Evolutionary conservation across 2,113 vertebrate genomes (phyloP), one percentile per base, ranked within the genome.

Genomic region (Heterocephalus glaber): DNA sequence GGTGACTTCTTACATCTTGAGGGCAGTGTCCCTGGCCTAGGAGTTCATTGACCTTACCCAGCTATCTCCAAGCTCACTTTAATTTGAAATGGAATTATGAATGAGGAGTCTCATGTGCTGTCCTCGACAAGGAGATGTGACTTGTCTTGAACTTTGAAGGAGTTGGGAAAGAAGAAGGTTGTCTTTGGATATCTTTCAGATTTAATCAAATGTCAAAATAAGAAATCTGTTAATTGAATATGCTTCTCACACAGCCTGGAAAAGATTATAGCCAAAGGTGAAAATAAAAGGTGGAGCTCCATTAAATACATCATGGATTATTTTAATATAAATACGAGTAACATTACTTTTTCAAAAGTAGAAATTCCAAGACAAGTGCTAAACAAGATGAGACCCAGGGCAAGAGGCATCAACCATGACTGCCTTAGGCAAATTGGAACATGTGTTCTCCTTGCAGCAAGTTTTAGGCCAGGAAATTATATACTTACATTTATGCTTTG

Each of bases 171-270:
- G 30, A 54, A 12, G 30, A 80, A 47, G 13, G 26, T 82, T 54
- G 49, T 92, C 38, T 61, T 16, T 92, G 16, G 41, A 66, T 81
- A 63, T 49, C 47, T 80, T 93, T 89, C 58, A 93, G 24, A 80
- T 85, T 47, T 87, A 90, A 90, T 86, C 61, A 89, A 72, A 83
- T 56, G 30, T 84, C 76, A 90, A 41, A 86, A 26, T 86, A 77
- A 90, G 81, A 77, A 70, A 65, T 86, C 20, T 91, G 33, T 68
- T 87, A 49, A 47, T 72, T 70, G 41, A 30, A 54, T 28, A 6
- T 44, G 22, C 17, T 86, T 95, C 66, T 72, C 68, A 86, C 44
- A 49, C 10, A 24, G 44, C 33, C 30, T 30, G 54, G 47, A 58
- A 72, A 13, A 92, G 28, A 87, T 26, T 49, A 22, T 28, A 58